These are phyloP conservation scores for Orchestia grillus DNA, from an alignment of 1,140 invertebrate genomes.

Conservation along the genomic window DNA sequence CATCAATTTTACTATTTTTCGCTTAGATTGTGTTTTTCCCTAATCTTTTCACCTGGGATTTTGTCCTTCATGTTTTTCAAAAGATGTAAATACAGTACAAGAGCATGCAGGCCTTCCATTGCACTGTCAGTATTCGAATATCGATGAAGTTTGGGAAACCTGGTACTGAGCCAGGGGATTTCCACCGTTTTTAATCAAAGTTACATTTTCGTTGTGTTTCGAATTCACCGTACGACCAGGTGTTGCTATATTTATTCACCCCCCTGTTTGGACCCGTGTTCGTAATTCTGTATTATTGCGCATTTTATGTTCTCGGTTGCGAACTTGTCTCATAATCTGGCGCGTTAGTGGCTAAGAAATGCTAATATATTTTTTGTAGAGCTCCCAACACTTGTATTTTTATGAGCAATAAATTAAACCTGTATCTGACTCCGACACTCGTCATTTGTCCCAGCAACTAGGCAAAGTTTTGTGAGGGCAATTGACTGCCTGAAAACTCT, in stretches of 20 bases:
- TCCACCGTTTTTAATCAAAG: background rate
- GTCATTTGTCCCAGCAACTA: too few species aligned
- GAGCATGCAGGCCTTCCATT: background rate
- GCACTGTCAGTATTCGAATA: background rate
- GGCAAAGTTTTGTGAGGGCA: too few species aligned
- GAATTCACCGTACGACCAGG: background rate
- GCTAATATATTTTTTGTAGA: slow-evolving; percentile 47
- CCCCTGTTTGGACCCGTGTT: background rate
- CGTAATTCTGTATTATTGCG: slow-evolving; percentile 7
- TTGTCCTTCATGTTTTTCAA: background rate
- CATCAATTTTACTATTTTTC: background rate
- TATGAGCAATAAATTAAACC: slow-evolving; percentile 44
- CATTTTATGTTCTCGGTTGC: slow-evolving; percentile 6
- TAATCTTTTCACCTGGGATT: background rate
- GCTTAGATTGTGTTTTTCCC: background rate
- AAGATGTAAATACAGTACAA: background rate
- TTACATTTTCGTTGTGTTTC: background rate
- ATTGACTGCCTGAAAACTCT: too few species aligned
- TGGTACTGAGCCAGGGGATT: background rate
- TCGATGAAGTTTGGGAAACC: background rate
- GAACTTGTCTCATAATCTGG: slow-evolving; percentile 7
- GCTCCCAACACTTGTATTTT: slow-evolving; percentile 43
- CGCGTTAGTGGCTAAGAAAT: slow-evolving; percentile 38
- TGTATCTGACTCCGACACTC: background rate
- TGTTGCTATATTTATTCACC: background rate